A percentile compares a stretch with the other conserved stretches of the same genome.
Conservation (phyloP, 2,888 invertebrate genomes). For the Folsomia candida region DNA sequence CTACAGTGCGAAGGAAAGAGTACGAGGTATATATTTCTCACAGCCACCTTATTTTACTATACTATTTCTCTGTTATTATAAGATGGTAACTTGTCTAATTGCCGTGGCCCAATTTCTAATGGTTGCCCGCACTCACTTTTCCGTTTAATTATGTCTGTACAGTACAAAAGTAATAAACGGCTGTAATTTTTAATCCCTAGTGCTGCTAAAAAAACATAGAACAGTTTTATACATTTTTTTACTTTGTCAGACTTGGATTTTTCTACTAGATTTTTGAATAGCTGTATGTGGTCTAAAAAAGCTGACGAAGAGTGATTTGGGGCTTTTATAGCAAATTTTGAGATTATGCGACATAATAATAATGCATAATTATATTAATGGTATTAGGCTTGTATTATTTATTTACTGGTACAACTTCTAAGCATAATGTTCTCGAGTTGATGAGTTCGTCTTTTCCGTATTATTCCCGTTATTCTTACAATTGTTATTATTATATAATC, state of each 20-base stretch:
- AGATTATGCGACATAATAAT: too few species aligned
- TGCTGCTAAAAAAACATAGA: neutral
- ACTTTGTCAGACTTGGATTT: neutral
- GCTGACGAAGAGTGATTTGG: constrained; percentile 27
- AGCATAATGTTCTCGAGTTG: too few species aligned
- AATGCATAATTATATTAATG: too few species aligned
- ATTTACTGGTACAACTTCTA: too few species aligned
- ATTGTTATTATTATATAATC: too few species aligned
- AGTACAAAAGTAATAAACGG: neutral
- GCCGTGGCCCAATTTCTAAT: neutral
- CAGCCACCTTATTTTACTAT: neutral
- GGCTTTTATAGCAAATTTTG: too few species aligned
- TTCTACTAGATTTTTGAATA: constrained; percentile 10
- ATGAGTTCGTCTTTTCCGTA: too few species aligned
- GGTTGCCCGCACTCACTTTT: neutral
- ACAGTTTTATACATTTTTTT: neutral
- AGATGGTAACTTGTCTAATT: neutral
- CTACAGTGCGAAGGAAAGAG: constrained; percentile 38
- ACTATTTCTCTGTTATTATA: neutral
- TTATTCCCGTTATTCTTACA: too few species aligned
- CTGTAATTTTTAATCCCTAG: neutral
- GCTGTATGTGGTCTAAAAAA: neutral
- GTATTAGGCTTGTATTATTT: too few species aligned
- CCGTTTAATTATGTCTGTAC: neutral
- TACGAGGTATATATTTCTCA: constrained; percentile 33